Evolutionary conservation across 1,140 invertebrate genomes (phyloP).

Genomic region (Sminthurinus signatus): DNA sequence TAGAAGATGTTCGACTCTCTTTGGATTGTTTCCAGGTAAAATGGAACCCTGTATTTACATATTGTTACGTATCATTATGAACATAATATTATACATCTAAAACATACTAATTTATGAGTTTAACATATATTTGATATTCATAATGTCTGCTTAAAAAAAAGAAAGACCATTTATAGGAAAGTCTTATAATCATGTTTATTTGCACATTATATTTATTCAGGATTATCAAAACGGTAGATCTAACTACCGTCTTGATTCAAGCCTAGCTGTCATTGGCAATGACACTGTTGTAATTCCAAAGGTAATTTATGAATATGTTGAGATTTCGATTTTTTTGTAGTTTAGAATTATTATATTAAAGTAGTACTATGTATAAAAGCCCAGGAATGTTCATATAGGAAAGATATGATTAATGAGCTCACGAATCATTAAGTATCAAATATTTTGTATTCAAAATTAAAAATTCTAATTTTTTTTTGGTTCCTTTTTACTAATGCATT

Average conservation of each 20-base stretch:
- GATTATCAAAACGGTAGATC: constrained; percentile 81
- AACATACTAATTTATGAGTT: no score
- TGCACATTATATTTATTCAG: no score
- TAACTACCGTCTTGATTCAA: constrained; percentile 74
- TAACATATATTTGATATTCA: no score
- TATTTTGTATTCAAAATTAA: not conserved
- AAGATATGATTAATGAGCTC: not conserved
- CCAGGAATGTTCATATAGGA: not conserved
- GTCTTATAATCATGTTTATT: no score
- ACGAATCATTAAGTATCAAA: not conserved
- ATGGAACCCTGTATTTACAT: no score
- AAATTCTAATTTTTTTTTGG: not conserved
- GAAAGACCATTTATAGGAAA: no score
- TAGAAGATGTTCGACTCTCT: constrained; percentile 63
- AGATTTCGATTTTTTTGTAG: not conserved
- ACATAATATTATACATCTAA: no score
- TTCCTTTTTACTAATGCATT: not conserved
- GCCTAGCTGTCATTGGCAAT: constrained; percentile 70
- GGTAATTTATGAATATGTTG: constrained; percentile 45
- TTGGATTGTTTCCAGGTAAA: constrained; percentile 84
- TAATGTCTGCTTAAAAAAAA: no score
- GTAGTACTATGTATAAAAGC: no score
- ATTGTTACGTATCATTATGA: no score
- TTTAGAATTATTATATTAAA: no score
- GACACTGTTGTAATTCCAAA: constrained; percentile 57